Evolutionary conservation across 2,113 vertebrate genomes (phyloP).

Genomic region (Cygnus buccinator): DNA sequence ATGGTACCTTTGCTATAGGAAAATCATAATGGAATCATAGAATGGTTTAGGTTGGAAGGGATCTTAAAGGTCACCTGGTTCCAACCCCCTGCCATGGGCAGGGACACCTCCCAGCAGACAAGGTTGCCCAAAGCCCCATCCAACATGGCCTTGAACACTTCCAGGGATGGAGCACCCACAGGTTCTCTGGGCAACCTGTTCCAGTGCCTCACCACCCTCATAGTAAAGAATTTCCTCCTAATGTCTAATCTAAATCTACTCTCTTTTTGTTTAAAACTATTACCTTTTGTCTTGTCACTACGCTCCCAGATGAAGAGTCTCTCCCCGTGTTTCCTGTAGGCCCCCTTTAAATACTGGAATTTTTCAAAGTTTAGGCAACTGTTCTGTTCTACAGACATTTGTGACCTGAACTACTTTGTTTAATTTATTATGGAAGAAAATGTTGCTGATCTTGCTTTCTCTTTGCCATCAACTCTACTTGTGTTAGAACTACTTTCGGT

Average conservation of each 20-base stretch:
- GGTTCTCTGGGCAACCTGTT: too few species aligned
- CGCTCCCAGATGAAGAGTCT: neutral
- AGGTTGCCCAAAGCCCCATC: too few species aligned
- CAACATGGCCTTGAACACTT: too few species aligned
- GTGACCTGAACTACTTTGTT: neutral
- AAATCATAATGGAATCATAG: neutral
- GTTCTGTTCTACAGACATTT: neutral
- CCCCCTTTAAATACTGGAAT: neutral
- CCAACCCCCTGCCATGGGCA: too few species aligned
- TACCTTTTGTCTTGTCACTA: neutral
- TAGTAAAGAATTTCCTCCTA: neutral
- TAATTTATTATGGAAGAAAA: neutral
- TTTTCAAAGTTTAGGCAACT: neutral
- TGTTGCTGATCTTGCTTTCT: neutral
- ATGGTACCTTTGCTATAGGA: neutral
- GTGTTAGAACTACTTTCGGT: neutral
- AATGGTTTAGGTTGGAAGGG: too few species aligned
- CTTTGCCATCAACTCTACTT: neutral
- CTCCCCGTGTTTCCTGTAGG: neutral
- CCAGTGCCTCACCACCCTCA: too few species aligned
- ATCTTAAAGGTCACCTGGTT: too few species aligned
- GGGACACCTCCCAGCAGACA: too few species aligned
- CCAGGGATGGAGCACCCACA: too few species aligned
- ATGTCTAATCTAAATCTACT: neutral
- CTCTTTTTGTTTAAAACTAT: neutral